phyloP scores from a whole-genome alignment of 2,113 vertebrate species.

The Oncorhynchus keta region DNA sequence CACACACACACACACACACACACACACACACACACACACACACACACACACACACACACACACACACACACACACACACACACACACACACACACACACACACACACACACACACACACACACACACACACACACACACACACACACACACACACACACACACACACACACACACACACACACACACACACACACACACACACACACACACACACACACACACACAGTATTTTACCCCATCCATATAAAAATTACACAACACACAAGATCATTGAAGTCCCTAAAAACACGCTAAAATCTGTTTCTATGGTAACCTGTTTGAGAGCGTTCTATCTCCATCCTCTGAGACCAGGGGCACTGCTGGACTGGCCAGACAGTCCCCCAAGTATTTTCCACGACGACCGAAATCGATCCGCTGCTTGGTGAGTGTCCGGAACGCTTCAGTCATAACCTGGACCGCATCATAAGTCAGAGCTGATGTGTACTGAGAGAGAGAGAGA shows the following conservation, averaged over 20 bases:
- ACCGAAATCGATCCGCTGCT: conserved; percentile 94
- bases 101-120: no score
- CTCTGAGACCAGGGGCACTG: conserved; percentile 94
- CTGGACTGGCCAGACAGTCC: conserved; percentile 94
- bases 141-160: neutral
- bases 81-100: no score
- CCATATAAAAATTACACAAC: neutral
- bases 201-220: neutral
- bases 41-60: no score
- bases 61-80: no score
- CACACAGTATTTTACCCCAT: neutral
- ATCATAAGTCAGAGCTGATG: conserved; percentile 93
- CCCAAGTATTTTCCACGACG: conserved; percentile 93
- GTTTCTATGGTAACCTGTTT: conserved; percentile 81
- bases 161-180: neutral
- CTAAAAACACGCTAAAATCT: neutral
- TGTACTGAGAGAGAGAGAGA: conserved; percentile 79
- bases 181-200: neutral
- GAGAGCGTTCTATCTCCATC: conserved; percentile 94
- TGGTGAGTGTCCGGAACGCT: conserved; percentile 93
- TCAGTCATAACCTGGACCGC: conserved; percentile 97
- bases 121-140: neutral
- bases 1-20: no score
- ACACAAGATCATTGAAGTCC: neutral
- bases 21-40: no score